phyloP scores from a whole-genome alignment of 1,140 invertebrate species.

The Drosophila cardini region DNA sequence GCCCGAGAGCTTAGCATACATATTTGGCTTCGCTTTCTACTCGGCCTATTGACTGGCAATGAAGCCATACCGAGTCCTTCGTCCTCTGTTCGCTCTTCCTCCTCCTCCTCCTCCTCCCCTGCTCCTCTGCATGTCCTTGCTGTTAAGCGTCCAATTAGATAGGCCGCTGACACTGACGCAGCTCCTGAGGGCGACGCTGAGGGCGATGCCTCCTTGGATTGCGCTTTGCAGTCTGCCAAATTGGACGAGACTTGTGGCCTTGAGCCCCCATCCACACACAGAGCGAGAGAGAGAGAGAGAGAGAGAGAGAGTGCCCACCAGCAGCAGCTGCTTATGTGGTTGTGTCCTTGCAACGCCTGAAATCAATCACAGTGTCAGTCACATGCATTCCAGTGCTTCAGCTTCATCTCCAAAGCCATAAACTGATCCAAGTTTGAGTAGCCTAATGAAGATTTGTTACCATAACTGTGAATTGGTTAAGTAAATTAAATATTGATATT shows the following conservation, averaged over 20 bases:
- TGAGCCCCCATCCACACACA: no score
- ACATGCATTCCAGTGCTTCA: constrained; percentile 10
- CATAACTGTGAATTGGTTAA: no score
- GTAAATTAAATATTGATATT: no score
- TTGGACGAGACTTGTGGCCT: constrained; percentile 25
- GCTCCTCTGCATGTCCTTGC: not conserved
- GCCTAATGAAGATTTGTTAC: no score
- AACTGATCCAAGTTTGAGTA: no score
- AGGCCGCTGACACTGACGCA: constrained; percentile 11
- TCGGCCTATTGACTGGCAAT: constrained; percentile 40
- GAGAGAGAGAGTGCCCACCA: not conserved
- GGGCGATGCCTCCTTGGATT: not conserved
- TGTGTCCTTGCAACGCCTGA: constrained; percentile 25
- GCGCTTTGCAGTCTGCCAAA: constrained; percentile 18
- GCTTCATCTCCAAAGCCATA: not conserved
- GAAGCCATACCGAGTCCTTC: constrained; percentile 6
- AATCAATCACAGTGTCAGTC: constrained; percentile 49
- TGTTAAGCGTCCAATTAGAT: constrained; percentile 50
- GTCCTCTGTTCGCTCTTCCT: not conserved
- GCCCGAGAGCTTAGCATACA: constrained; percentile 56
- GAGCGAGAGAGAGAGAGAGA: not conserved
- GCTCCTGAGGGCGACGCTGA: not conserved
- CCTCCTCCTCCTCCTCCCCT: no score
- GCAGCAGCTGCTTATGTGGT: constrained; percentile 21
- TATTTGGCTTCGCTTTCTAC: constrained; percentile 17